Percentiles rank a stretch among this genome's conserved stretches.
phyloP scores from a whole-genome alignment of 2,888 invertebrate genomes.

The Sussaba pulchella region DNA sequence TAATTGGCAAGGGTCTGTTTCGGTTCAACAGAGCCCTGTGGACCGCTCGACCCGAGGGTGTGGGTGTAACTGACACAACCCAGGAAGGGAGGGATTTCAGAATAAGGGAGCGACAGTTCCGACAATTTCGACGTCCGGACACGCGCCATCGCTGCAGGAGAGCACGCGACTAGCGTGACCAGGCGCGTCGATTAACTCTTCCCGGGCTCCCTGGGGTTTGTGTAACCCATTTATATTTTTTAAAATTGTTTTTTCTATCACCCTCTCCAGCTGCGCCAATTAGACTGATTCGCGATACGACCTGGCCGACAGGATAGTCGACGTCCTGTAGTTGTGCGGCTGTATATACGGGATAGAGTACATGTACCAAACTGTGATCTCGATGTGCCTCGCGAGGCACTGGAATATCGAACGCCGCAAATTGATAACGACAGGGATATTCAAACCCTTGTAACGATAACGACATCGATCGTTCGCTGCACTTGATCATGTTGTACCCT shows the following conservation, averaged over 20 bases:
- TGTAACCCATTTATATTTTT: slow-evolving; percentile 44
- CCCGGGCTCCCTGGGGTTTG: slow-evolving; percentile 25
- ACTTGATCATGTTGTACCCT: slow-evolving; percentile 25
- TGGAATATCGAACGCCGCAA: slow-evolving; percentile 24
- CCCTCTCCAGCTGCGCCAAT: slow-evolving; percentile 36
- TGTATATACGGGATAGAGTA: slow-evolving; percentile 1
- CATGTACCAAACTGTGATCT: slow-evolving; percentile 22
- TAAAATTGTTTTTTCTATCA: slow-evolving; percentile 31
- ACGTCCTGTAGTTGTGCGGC: not conserved
- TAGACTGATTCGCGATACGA: slow-evolving; percentile 40
- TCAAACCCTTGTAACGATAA: slow-evolving; percentile 34
- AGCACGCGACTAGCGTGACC: slow-evolving; percentile 46
- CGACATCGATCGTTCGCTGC: slow-evolving; percentile 25
- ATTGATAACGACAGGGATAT: slow-evolving; percentile 38
- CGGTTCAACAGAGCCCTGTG: not conserved
- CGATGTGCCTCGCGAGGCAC: slow-evolving; percentile 26
- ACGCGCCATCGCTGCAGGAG: slow-evolving; percentile 31
- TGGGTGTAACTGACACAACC: not conserved
- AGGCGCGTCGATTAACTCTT: slow-evolving; percentile 61
- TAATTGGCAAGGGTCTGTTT: slow-evolving; percentile 44
- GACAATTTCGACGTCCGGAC: slow-evolving; percentile 60
- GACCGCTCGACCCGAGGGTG: not conserved
- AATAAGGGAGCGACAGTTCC: slow-evolving; percentile 34
- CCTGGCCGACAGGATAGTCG: slow-evolving; percentile 37
- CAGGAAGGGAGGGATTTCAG: not conserved